Percentiles rank a stretch among this genome's conserved stretches.
Evolutionary conservation across 2,888 invertebrate genomes (phyloP).

Genomic region (Ichneumoninae sp.): DNA sequence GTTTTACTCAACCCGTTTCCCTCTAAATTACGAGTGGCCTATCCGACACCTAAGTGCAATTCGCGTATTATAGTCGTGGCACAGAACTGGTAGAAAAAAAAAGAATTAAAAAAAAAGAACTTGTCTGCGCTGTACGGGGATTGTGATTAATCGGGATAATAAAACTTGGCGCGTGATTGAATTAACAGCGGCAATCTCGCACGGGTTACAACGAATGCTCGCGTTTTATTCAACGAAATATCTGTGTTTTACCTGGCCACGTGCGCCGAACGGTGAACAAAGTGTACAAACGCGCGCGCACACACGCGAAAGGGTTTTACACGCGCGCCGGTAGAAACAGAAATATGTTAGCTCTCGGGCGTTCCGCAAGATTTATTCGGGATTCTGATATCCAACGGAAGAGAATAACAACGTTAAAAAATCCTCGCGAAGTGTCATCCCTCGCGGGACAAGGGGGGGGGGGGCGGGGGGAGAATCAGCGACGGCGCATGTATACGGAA

Average conservation of each 20-base stretch:
- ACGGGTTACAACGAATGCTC: constrained; percentile 61
- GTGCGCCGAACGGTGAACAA: constrained; percentile 52
- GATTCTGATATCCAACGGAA: constrained; percentile 61
- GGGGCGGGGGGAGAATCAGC: background rate
- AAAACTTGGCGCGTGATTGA: constrained; percentile 70
- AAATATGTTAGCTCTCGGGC: constrained; percentile 42
- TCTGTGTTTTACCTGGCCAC: constrained; percentile 57
- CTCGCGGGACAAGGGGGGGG: constrained; percentile 26
- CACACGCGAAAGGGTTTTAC: constrained; percentile 50
- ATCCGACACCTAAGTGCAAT: constrained; percentile 63
- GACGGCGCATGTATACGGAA: constrained; percentile 58
- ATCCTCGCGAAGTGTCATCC: constrained; percentile 63
- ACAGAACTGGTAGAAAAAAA: constrained; percentile 5
- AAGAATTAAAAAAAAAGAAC: background rate
- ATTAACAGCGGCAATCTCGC: constrained; percentile 67
- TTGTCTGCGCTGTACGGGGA: background rate
- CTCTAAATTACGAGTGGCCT: constrained; percentile 61
- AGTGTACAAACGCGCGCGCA: constrained; percentile 23
- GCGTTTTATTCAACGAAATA: constrained; percentile 38
- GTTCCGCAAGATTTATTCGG: constrained; percentile 67
- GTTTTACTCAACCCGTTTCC: constrained; percentile 65
- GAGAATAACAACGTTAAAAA: constrained; percentile 68
- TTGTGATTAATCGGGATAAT: constrained; percentile 69
- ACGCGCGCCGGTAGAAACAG: constrained; percentile 34
- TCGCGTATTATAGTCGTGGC: constrained; percentile 52